Base-by-base conservation (phyloP, 2,113 vertebrate species). In the Nycticorax nycticorax region DNA sequence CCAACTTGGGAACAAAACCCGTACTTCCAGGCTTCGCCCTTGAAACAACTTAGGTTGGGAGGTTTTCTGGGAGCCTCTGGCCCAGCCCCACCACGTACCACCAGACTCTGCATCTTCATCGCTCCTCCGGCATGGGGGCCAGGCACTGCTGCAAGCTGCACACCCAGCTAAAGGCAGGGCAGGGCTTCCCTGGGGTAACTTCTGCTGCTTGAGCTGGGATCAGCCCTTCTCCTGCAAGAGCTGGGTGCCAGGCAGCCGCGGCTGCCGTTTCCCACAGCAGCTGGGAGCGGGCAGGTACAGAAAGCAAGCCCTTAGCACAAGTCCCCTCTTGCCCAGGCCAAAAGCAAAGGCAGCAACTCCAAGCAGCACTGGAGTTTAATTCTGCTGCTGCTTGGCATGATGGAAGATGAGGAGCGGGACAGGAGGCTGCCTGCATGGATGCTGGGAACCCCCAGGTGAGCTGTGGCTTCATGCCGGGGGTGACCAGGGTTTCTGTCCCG, bases 331-430 rank as follows among this genome's bases (percentile, higher is more conserved):
- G 88, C 62, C 81, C 66, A 35, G 33, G 35, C 64, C 56, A 50
- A 74, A 78, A 87, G 52, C n/a, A 78, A 67, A 91, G 62, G 33
- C 52, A 92, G 43, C 15, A 53, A 12, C 60, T 57, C 50, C 41
- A 39, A 60, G 39, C 39, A 86, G 63, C 14, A 13, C 0, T 17
- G 63, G 32, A 71, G 45, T 26, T 77, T 27, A 45, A n/a, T 67
- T 45, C 28, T 88, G 48, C 48, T 47, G n/a, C 88, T 45, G 28
- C 26, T 47, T 27, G 18, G 60, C 15, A 4, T 1, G 8, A 73
- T 0, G 0, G 41, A 81, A 15, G 14, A 33, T 7, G 27, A 50
- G 62, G 32, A 68, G n/a, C 6, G 1, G 45, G 68, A 60, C 2
- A 1, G 39, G 27, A 64, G 10, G 33, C n/a, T 60, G 57, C 50